Percentiles rank a stretch among this genome's conserved stretches.
Conservation (phyloP, 2,888 invertebrate genomes). For the Drosophila barbarae region DNA sequence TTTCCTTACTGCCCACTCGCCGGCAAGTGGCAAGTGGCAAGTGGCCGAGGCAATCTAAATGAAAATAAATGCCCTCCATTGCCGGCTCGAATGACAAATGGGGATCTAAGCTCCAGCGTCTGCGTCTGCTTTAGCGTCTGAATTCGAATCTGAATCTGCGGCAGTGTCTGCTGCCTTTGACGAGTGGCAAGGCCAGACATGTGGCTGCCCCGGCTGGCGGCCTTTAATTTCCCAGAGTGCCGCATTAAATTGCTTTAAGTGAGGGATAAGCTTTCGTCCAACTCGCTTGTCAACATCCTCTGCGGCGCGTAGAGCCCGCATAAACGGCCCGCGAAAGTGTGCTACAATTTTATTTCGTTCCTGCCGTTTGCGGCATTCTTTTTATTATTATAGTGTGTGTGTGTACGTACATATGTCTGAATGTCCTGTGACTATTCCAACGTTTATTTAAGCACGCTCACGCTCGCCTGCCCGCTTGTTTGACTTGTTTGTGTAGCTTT, state of each 20-base stretch:
- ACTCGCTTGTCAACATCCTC: constrained; percentile 37
- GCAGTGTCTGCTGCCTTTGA: constrained; percentile 5
- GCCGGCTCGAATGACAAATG: constrained; percentile 49
- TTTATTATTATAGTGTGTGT: constrained; percentile 34
- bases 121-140: constrained; percentile 12
- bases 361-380: constrained; percentile 26
- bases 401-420: constrained; percentile 19
- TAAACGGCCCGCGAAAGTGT: constrained; percentile 36
- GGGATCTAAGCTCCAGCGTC: constrained; percentile 32
- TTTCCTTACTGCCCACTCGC: constrained; percentile 29
- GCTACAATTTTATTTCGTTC: constrained; percentile 44
- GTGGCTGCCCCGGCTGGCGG: constrained; percentile 29
- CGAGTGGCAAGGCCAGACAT: constrained; percentile 24
- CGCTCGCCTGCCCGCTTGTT: constrained; percentile 42
- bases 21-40: constrained; percentile 12
- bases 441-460: constrained; percentile 59
- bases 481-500: constrained; percentile 41
- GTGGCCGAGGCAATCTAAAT: constrained; percentile 50
- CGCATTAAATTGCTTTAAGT: constrained; percentile 58
- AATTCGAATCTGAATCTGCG: constrained; percentile 15
- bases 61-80: constrained; percentile 61
- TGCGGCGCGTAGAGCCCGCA: constrained; percentile 19
- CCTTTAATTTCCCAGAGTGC: constrained; percentile 59
- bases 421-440: constrained; percentile 37
- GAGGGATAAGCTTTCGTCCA: constrained; percentile 40